These are phyloP conservation scores for Bilobella aurantiaca DNA, from an alignment of 1,140 invertebrate species.

Conservation along the genomic window DNA sequence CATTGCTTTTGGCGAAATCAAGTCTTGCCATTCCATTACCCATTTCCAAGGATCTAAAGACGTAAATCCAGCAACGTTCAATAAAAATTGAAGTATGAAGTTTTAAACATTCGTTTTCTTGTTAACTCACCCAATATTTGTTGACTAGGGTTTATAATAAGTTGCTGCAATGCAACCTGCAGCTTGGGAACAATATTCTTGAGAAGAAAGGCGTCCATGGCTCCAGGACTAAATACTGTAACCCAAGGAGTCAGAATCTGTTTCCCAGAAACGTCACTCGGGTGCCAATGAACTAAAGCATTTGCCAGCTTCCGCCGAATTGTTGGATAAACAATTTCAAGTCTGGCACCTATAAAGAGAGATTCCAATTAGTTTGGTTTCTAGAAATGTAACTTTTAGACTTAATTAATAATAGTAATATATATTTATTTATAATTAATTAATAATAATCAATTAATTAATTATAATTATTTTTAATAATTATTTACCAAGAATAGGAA, in stretches of 20 bases:
- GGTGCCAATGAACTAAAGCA: conserved; percentile 82
- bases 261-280: conserved; percentile 79
- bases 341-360: conserved; percentile 43
- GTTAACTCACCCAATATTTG: conserved; percentile 56
- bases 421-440: background rate
- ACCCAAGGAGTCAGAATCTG: conserved; percentile 88
- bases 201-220: conserved; percentile 73
- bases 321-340: conserved; percentile 80
- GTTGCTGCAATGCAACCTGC: conserved; percentile 56
- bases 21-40: conserved; percentile 74
- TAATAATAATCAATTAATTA: background rate
- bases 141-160: conserved; percentile 75
- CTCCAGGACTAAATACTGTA: conserved; percentile 65
- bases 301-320: conserved; percentile 75
- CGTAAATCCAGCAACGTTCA: conserved; percentile 15
- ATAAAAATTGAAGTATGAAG: conserved; percentile 10
- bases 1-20: conserved; percentile 60
- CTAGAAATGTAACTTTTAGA: background rate
- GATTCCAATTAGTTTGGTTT: conserved; percentile 5
- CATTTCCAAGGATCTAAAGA: conserved; percentile 60
- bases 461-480: too few species aligned
- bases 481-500: conserved; percentile 56
- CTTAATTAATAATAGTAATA: conserved; percentile 1
- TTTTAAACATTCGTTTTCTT: background rate
- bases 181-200: conserved; percentile 87